A percentile compares a stretch with the other conserved stretches of the same genome.
Evolutionary conservation across 2,797 vertebrate species (phyloP).

Genomic region (Rhinoraja longicauda): DNA sequence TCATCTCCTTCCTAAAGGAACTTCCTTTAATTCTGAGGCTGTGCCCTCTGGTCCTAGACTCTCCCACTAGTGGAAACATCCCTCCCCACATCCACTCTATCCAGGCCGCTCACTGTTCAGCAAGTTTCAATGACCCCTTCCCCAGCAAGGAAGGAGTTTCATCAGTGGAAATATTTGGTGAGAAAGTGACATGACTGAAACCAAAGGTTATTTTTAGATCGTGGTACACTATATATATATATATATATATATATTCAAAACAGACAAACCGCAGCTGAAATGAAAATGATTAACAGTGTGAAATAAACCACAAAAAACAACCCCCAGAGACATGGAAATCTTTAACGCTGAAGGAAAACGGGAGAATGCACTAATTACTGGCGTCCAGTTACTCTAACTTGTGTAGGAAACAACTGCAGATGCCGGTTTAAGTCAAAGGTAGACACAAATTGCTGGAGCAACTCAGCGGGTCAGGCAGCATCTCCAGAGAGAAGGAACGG

Average conservation of each 20-base stretch:
- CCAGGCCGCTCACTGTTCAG: no score
- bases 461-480: no score
- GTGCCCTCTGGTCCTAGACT: no score
- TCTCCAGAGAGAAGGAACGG: no score
- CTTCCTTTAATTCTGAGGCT: no score
- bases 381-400: no score
- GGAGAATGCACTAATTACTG: neutral
- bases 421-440: no score
- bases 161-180: neutral
- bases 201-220: neutral
- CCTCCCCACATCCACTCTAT: no score
- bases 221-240: neutral
- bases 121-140: neutral
- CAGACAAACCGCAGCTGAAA: slow-evolving; percentile 13
- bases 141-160: neutral
- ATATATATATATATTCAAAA: neutral
- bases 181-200: neutral
- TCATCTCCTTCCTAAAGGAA: no score
- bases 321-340: neutral
- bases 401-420: no score
- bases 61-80: no score
- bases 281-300: slow-evolving; percentile 9
- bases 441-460: no score
- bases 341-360: neutral
- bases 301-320: slow-evolving; percentile 17